Evolutionary conservation across 2,113 vertebrate species (phyloP).

Genomic region (Picathartes gymnocephalus): DNA sequence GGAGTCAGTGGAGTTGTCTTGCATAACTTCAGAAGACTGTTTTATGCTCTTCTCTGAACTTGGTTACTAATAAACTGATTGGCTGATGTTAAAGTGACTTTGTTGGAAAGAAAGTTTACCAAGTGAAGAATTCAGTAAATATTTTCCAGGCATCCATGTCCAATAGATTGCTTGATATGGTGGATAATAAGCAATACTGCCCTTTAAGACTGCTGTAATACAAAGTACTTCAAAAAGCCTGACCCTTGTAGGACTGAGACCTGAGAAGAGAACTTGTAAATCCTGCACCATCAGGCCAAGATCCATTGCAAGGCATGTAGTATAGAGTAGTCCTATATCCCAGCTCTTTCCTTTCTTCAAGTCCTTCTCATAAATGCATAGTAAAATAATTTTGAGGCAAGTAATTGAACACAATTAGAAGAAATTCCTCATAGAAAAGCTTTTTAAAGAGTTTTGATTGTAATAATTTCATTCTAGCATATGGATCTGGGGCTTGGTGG

Average conservation of each 20-base stretch:
- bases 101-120: background rate
- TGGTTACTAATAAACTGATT: background rate
- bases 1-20: background rate
- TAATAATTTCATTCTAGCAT: background rate
- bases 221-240: background rate
- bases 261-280: background rate
- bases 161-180: background rate
- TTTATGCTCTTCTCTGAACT: background rate
- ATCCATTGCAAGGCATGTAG: background rate
- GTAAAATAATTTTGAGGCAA: background rate
- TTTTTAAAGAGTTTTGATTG: background rate
- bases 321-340: background rate
- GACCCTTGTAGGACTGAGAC: background rate
- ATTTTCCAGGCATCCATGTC: background rate
- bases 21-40: background rate
- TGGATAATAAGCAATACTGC: background rate
- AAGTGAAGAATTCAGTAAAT: background rate
- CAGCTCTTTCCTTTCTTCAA: background rate
- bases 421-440: background rate
- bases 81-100: background rate
- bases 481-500: background rate
- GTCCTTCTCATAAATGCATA: background rate
- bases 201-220: background rate
- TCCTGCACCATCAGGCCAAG: background rate
- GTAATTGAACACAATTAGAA: background rate